Base-by-base conservation (phyloP, 2,797 vertebrate genomes). In the Novumbra hubbsi region DNA sequence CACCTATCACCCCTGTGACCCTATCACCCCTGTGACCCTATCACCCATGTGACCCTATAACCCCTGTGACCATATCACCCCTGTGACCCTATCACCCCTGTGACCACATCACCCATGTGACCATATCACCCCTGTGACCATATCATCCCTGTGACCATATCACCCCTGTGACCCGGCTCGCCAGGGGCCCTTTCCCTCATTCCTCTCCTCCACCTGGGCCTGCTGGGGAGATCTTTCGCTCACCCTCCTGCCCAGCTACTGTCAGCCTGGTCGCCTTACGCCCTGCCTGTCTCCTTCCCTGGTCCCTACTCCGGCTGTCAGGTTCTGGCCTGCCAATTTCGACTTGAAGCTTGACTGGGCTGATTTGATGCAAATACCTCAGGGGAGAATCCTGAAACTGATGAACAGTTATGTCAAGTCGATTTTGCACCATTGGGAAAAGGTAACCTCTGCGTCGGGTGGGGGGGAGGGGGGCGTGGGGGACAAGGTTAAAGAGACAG, bases 361-460 rank as follows among this genome's bases (percentile, higher is more conserved):
- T 96, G 96, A 97, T 97, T 95, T 96, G 96, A 97, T 95, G 96
- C 94, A 96, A 96, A 96, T 95, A 96, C 96, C 95, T 94, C 92
- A 92, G 94, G 95, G 95, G 90, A 94, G 94, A 94, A 92, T 89
- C 91, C 94, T 94, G 93, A 94, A 94, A 95, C 95, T 96, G 96
- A 97, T 96, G 96, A 97, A 96, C 95, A 96, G 95, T 96, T 95
- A 96, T 95, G 96, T 97, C 96, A 97, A 97, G 95, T 96, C 94
- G 94, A 96, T 97, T 98, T 97, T 94, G 94, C 95, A 96, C 96
- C 95, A 92, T 94, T 91, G 95, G 96, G 95, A 95, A 96, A 97
- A 98, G 95, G 96, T 98, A 98, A 97, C 96, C 96, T 97, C 96
- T 96, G 94, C 85, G 91, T 79, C 45, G 15, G 73, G 73, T 68